These are phyloP conservation scores for Trinectes maculatus DNA, from an alignment of 2,113 vertebrate species.

Conservation along the genomic window DNA sequence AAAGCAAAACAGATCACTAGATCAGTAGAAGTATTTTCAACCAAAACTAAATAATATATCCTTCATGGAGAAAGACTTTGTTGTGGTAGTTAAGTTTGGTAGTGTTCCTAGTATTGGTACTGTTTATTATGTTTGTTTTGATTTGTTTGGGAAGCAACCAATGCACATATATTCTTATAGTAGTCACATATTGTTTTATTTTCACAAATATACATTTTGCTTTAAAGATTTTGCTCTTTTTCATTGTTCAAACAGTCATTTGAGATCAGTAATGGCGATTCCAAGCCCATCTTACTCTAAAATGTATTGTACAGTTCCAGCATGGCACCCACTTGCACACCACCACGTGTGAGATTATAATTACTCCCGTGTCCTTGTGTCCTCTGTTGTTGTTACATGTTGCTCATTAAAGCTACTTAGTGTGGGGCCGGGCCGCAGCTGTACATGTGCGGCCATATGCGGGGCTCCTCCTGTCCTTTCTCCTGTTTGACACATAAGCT, in stretches of 20 bases:
- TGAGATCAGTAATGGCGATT: no score
- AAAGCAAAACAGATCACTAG: neutral
- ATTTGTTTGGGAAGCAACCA: no score
- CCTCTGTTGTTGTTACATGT: constrained; percentile 65
- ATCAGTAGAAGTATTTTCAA: neutral
- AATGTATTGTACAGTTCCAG: neutral
- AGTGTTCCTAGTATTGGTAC: no score
- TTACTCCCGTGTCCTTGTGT: constrained; percentile 64
- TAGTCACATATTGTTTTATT: no score
- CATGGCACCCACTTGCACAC: constrained; percentile 33
- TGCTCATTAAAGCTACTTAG: constrained; percentile 76
- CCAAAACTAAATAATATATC: neutral
- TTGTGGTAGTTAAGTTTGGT: no score
- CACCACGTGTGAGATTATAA: constrained; percentile 53
- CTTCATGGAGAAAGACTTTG: neutral
- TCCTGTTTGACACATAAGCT: constrained; percentile 76
- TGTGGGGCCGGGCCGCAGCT: constrained; percentile 64
- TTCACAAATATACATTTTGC: no score
- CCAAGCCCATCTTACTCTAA: neutral
- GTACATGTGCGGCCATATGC: constrained; percentile 53
- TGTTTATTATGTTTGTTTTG: no score
- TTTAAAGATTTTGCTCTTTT: no score
- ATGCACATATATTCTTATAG: no score
- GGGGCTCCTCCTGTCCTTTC: constrained; percentile 60
- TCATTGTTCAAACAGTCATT: no score